Percentiles rank a stretch among this genome's conserved stretches.
Conservation (phyloP, 2,113 vertebrate species). For the Emydura subglobosa region DNA sequence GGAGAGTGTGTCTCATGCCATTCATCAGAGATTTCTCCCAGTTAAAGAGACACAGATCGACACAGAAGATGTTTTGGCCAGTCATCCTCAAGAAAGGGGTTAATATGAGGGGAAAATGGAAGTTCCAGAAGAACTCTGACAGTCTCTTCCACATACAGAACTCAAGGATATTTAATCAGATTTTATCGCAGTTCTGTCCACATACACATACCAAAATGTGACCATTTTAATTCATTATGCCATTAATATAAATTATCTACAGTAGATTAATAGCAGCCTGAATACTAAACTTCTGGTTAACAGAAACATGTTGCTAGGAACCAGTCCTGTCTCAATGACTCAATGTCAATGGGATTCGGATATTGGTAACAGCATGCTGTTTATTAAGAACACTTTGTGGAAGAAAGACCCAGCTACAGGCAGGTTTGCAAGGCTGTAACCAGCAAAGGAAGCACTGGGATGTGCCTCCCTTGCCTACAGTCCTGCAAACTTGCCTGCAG, state of each 20-base stretch:
- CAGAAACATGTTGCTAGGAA: too few species aligned
- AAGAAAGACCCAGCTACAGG: neutral
- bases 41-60: neutral
- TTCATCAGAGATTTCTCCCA: neutral
- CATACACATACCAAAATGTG: neutral
- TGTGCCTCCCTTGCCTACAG: neutral
- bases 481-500: too few species aligned
- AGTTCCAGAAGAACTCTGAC: neutral
- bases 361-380: too few species aligned
- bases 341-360: neutral
- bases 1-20: neutral
- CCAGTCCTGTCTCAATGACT: neutral
- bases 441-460: neutral
- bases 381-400: too few species aligned
- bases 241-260: neutral
- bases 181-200: neutral
- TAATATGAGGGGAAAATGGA: neutral
- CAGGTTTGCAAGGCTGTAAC: neutral
- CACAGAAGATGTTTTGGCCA: neutral
- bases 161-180: neutral
- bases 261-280: neutral
- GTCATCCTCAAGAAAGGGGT: neutral
- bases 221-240: neutral
- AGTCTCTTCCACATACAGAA: neutral
- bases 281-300: neutral